Conservation (phyloP, 2,797 vertebrate species). For the Darevskia nairensis region DNA sequence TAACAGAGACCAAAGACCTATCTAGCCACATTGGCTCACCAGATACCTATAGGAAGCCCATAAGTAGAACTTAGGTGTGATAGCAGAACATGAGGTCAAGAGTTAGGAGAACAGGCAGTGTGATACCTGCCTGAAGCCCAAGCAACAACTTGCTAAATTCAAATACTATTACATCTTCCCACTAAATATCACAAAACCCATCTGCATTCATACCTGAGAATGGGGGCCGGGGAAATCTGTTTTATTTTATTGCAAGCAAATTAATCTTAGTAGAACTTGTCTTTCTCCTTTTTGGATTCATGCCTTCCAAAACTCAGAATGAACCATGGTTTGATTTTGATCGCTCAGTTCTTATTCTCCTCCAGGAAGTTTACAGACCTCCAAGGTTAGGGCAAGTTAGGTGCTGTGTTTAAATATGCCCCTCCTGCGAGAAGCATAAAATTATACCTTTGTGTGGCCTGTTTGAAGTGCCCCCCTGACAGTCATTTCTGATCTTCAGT, state of each 20-base stretch:
- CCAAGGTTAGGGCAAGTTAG: conserved; percentile 1
- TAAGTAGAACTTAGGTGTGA: background rate
- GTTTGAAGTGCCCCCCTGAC: background rate
- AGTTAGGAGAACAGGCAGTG: background rate
- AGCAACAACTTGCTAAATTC: background rate
- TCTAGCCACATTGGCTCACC: no score
- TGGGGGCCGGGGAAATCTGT: no score
- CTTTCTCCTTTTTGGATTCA: background rate
- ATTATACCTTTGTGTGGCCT: conserved; percentile 9
- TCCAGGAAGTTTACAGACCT: background rate
- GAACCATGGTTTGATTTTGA: background rate
- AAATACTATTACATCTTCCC: background rate
- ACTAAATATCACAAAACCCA: background rate
- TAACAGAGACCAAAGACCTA: no score
- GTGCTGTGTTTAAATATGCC: background rate
- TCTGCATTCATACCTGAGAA: background rate
- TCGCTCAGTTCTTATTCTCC: background rate
- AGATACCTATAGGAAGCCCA: background rate
- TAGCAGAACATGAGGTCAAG: no score
- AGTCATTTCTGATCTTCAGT: conserved; percentile 24
- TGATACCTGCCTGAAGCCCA: background rate
- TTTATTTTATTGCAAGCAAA: background rate
- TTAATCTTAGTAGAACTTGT: background rate
- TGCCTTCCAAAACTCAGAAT: background rate
- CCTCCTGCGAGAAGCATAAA: background rate